These are phyloP conservation scores for Brachymystax lenok DNA, from an alignment of 2,797 vertebrate species.

Conservation along the genomic window DNA sequence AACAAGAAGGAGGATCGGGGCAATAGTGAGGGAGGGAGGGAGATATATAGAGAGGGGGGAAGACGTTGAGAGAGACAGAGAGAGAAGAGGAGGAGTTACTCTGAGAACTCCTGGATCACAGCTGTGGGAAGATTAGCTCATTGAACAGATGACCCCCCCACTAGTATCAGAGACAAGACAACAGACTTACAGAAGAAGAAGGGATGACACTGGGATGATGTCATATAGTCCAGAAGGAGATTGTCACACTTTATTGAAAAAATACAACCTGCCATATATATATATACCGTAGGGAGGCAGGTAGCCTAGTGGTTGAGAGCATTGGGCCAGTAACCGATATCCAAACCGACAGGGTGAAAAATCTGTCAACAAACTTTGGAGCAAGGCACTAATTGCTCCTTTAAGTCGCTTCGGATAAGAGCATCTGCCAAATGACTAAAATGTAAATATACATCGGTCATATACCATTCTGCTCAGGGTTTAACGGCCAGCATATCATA, in stretches of 20 bases:
- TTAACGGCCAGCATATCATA: conserved; percentile 34
- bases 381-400: no score
- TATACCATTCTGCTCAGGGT: conserved; percentile 34
- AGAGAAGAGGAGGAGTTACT: background rate
- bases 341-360: no score
- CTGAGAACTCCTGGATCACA: background rate
- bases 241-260: conserved; percentile 75
- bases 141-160: background rate
- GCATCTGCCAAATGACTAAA: no score
- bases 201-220: background rate
- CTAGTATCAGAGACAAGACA: background rate
- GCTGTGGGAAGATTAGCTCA: conserved; percentile 12
- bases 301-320: no score
- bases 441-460: conserved; percentile 47
- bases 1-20: background rate
- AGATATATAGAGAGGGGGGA: background rate
- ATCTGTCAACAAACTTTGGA: no score
- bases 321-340: no score
- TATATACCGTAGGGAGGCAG: conserved; percentile 34
- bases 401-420: no score
- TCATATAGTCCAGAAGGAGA: conserved; percentile 38
- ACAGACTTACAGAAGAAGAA: background rate
- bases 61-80: background rate
- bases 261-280: conserved; percentile 59
- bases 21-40: background rate